phyloP scores from a whole-genome alignment of 2,113 vertebrate genomes.

The Malurus cyaneus region DNA sequence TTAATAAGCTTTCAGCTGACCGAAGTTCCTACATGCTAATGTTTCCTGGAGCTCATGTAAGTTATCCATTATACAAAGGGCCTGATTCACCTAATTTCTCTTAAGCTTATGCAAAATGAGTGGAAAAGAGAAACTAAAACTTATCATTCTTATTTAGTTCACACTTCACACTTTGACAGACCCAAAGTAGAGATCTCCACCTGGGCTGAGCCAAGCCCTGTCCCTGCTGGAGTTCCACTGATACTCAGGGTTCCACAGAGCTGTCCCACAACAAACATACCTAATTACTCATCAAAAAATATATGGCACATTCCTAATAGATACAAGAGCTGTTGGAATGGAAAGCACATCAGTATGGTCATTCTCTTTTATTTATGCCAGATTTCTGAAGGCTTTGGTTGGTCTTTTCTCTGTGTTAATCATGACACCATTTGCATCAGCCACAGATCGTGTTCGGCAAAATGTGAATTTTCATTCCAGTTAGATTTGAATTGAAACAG shows the following conservation, averaged over 20 bases:
- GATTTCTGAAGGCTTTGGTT: background rate
- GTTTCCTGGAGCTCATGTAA: background rate
- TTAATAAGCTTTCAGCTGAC: background rate
- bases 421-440: background rate
- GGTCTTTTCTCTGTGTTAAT: background rate
- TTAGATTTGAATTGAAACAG: background rate
- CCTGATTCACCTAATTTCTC: background rate
- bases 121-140: background rate
- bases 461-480: background rate
- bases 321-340: background rate
- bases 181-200: background rate
- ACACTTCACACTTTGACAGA: background rate
- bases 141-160: background rate
- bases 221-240: background rate
- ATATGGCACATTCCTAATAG: background rate
- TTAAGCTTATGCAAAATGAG: background rate
- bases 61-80: background rate
- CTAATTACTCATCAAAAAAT: background rate
- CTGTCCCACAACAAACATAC: background rate
- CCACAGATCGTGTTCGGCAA: background rate
- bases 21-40: background rate
- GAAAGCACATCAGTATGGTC: background rate
- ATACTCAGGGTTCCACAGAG: background rate
- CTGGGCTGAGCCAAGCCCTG: background rate
- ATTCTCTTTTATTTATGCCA: background rate